Evolutionary conservation across 2,113 vertebrate genomes (phyloP).

Genomic region (Nanorana parkeri): DNA sequence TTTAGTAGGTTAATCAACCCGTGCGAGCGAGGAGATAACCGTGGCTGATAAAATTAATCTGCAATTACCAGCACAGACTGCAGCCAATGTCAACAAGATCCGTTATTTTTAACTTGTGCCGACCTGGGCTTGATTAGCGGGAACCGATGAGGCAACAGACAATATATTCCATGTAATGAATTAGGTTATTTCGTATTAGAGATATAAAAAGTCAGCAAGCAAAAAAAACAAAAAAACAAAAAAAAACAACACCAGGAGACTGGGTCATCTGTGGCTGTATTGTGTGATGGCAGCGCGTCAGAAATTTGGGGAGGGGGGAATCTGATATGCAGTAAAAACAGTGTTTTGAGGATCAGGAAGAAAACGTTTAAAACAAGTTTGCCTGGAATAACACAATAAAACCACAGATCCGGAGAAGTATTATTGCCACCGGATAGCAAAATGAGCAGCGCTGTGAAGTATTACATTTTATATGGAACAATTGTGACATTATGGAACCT

Average conservation of each 20-base stretch:
- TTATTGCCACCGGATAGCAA: constrained; percentile 73
- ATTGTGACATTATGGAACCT: background rate
- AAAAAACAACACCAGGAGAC: background rate
- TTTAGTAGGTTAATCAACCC: constrained; percentile 39
- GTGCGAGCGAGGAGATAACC: constrained; percentile 14
- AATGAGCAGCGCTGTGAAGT: constrained; percentile 77
- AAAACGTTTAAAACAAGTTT: background rate
- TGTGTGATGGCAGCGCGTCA: background rate
- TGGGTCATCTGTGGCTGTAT: constrained; percentile 27
- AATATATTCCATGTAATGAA: constrained; percentile 52
- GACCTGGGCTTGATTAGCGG: constrained; percentile 16
- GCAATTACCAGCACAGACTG: constrained; percentile 20
- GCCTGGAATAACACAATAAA: constrained; percentile 65
- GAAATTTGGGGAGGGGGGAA: background rate
- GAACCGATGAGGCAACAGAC: constrained; percentile 27
- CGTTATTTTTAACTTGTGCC: constrained; percentile 17
- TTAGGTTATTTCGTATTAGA: constrained; percentile 20
- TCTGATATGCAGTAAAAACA: background rate
- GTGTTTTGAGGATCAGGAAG: background rate
- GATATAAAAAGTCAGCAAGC: constrained; percentile 32
- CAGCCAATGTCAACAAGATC: constrained; percentile 43
- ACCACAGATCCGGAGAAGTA: constrained; percentile 75
- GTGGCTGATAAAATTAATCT: constrained; percentile 23
- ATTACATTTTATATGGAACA: constrained; percentile 3
- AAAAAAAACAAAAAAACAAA: background rate